Evolutionary conservation across 1,140 invertebrate genomes (phyloP), one percentile per base, ranked within the genome.

Genomic region (Apolygus lucorum): DNA sequence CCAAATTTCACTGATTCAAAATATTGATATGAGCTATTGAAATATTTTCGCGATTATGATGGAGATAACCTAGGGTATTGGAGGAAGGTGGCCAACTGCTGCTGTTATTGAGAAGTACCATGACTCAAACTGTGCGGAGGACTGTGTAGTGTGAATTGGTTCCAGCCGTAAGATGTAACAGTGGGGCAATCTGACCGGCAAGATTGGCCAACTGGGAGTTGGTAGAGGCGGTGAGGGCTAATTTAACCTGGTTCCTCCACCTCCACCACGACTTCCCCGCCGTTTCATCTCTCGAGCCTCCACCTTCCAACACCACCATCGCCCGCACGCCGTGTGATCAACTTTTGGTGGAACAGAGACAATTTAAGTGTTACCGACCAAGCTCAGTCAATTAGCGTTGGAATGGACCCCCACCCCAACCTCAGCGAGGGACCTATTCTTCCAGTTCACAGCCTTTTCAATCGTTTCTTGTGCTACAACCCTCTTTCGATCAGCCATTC

Each of bases 191-290:
- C 34, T 17, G 34, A 42, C 22, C 8, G 54, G 8, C 54, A 59
- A 59, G 54, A 59, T 59, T 59, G 54, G 54, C 54, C 22, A 59
- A 17, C 54, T 59, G 54, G 54, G 54, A 59, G 54, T 59, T 49
- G 34, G 34, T 8, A 49, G 8, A 17, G 8, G 8, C 8, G 54
- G 54, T 24, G 13, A 21, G 22, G 54, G 22, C 54, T 59, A 59
- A 59, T 59, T 59, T 59, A 59, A 59, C 54, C 22, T 24, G 4
- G 13, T 22, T 59, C 54, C 22, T 4, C 22, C 11, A 11, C 54
- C 54, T 22, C 54, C 13, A 59, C 54, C 54, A 17, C 34, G 22
- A 11, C 54, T 24, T 59, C 54, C 22, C 22, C 54, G 54, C 11
- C 22, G 13, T 22, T 4, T 21, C 22, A 14, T 22, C 54, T 4